Evolutionary conservation across 2,113 vertebrate species (phyloP).

Genomic region (Monopterus albus): DNA sequence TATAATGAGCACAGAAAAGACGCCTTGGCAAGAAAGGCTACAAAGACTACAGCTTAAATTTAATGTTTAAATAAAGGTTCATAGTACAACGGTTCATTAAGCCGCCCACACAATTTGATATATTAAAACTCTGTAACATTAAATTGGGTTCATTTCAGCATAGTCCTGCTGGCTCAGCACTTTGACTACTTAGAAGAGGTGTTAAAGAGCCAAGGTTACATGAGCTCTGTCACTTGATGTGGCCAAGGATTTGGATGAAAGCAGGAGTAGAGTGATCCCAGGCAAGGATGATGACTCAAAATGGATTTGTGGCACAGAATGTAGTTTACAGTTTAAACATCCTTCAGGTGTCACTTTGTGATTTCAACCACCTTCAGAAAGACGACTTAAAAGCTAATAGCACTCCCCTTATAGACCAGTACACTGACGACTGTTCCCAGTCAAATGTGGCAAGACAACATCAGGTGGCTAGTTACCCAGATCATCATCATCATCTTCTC

Average conservation of each 20-base stretch:
- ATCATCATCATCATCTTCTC: too few species aligned
- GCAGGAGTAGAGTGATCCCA: slow-evolving; percentile 65
- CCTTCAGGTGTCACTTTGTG: slow-evolving; percentile 15
- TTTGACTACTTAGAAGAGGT: slow-evolving; percentile 45
- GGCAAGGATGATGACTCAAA: slow-evolving; percentile 51
- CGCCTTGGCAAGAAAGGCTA: background rate
- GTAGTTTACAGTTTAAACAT: slow-evolving; percentile 43
- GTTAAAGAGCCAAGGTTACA: slow-evolving; percentile 73
- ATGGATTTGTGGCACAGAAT: slow-evolving; percentile 57
- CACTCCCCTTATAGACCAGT: too few species aligned
- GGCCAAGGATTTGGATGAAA: slow-evolving; percentile 67
- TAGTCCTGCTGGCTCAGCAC: slow-evolving; percentile 55
- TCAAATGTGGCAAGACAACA: too few species aligned
- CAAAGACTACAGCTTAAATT: background rate
- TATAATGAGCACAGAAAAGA: too few species aligned
- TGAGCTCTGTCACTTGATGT: slow-evolving; percentile 68
- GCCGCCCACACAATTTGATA: slow-evolving; percentile 4
- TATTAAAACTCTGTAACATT: slow-evolving; percentile 47
- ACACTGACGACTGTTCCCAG: too few species aligned
- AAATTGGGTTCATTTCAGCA: slow-evolving; percentile 50
- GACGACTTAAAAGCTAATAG: background rate
- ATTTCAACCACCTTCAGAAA: background rate
- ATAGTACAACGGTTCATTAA: slow-evolving; percentile 2
- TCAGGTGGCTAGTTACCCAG: too few species aligned
- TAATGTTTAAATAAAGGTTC: slow-evolving; percentile 6